phyloP scores from a whole-genome alignment of 23 tunicate species.

The Trididemnum clinides region DNA sequence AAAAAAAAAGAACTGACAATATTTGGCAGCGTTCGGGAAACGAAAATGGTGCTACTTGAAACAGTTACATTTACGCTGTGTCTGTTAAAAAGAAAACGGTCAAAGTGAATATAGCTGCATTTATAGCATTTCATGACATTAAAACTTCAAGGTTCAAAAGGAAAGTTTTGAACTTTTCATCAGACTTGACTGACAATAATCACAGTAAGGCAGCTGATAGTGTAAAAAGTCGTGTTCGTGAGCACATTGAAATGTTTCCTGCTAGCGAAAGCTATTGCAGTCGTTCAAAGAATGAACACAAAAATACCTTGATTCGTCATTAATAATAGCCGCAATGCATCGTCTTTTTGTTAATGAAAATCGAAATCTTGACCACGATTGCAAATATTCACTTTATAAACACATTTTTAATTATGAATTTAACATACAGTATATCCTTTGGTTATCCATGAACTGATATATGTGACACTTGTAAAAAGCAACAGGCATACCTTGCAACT shows the following conservation, averaged over 20 bases:
- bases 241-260: constrained; percentile 8
- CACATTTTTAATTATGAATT: constrained; percentile 30
- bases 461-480: constrained; percentile 21
- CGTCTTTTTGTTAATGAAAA: not conserved
- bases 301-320: not conserved
- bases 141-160: constrained; percentile 11
- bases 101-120: constrained; percentile 7
- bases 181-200: constrained; percentile 6
- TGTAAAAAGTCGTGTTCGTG: constrained; percentile 14
- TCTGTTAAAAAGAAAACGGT: not conserved
- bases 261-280: constrained; percentile 26
- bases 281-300: constrained; percentile 10
- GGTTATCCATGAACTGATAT: constrained; percentile 16
- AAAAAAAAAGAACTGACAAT: not conserved
- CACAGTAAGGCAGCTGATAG: not conserved
- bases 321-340: constrained; percentile 18
- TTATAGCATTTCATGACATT: constrained; percentile 9
- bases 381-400: constrained; percentile 7
- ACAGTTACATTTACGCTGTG: constrained; percentile 1
- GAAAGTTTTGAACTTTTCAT: constrained; percentile 4
- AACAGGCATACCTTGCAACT: not conserved
- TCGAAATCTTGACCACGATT: not conserved
- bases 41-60: not conserved
- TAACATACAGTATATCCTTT: constrained; percentile 21
- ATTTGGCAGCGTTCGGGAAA: not conserved